Base-by-base conservation (phyloP, 2,797 vertebrate genomes). In the Triplophysa yarkandensis region DNA sequence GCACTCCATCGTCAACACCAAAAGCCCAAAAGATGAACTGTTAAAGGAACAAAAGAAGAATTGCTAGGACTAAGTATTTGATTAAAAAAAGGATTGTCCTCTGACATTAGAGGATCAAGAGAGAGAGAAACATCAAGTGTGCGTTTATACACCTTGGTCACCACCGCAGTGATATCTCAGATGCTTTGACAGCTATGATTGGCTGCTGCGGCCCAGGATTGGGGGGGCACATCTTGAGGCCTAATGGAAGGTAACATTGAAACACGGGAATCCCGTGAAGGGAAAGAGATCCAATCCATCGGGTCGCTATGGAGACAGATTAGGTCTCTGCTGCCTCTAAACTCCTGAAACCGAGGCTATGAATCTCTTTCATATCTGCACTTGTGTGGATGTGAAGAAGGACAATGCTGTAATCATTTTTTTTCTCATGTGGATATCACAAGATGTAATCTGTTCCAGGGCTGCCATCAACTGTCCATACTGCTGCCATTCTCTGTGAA, bases 391-490 rank as follows among this genome's bases (percentile, higher is more conserved):
- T 85, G 77, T 74, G 71, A 83, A 85, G 73, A 69, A 69, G 74
- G 61, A 74, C 52, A 60, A 71, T 68, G 84, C 76, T 74, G 72
- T 84, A 84, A 68, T 81, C 81, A 84, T 80, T 82, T 50, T 66
- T n/a, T 83, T 86, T 85, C 87, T 85, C 75, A 60, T 27, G 86
- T 81, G 70, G n/a, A 71, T 79, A 86, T 87, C 80, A 88, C 83
- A 85, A 64, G 91, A 25, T 89, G 92, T 94, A 91, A 91, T 94
- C 94, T 89, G 90, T 90, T 94, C 92, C 89, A 78, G 87, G 93
- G 89, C 95, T 91, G 92, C 95, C 94, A 98, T 99, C 97, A 99
- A 98, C 97, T 99, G 95, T 99, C 96, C 97, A 98, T 98, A 88
- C 94, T 97, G 93, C 95, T 98, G 96, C 95, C 95, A 92, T 96